phyloP scores from a whole-genome alignment of 2,888 invertebrate genomes.

The Lochmaea capreae region DNA sequence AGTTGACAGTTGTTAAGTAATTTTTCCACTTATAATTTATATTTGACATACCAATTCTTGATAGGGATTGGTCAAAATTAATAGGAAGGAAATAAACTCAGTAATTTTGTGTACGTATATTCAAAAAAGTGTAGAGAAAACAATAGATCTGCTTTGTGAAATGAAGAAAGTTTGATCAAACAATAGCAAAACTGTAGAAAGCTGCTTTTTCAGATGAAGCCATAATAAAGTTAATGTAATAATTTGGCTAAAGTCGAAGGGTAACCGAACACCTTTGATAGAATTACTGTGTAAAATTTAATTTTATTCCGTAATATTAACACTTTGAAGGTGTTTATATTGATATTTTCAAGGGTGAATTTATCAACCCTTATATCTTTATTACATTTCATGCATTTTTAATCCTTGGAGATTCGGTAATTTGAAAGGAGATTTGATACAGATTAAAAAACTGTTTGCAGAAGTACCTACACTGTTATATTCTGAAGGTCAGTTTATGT shows the following conservation, averaged over 20 bases:
- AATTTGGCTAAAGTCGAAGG: constrained; percentile 16
- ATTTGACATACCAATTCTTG: too few species aligned
- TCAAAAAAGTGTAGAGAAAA: too few species aligned
- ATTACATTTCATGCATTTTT: not conserved
- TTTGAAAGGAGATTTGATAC: too few species aligned
- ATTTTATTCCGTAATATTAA: constrained; percentile 22
- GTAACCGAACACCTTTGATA: constrained; percentile 16
- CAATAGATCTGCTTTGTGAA: too few species aligned
- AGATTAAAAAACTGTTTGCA: too few species aligned
- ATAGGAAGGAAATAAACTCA: too few species aligned
- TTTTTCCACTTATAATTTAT: too few species aligned
- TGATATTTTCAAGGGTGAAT: constrained; percentile 10
- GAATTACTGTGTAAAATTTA: constrained; percentile 22
- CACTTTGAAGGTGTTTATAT: constrained; percentile 11
- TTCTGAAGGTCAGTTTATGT: not conserved
- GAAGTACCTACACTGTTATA: too few species aligned
- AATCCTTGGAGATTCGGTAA: not conserved
- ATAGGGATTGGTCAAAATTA: too few species aligned
- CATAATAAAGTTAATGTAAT: constrained; percentile 30
- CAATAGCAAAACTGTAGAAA: not conserved
- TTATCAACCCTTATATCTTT: constrained; percentile 3
- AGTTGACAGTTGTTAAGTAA: too few species aligned
- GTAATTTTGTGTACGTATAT: too few species aligned
- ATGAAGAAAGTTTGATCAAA: not conserved
- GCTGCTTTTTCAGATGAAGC: constrained; percentile 17